Base-by-base conservation (phyloP, 2,113 vertebrate species). In the Fregata magnificens region DNA sequence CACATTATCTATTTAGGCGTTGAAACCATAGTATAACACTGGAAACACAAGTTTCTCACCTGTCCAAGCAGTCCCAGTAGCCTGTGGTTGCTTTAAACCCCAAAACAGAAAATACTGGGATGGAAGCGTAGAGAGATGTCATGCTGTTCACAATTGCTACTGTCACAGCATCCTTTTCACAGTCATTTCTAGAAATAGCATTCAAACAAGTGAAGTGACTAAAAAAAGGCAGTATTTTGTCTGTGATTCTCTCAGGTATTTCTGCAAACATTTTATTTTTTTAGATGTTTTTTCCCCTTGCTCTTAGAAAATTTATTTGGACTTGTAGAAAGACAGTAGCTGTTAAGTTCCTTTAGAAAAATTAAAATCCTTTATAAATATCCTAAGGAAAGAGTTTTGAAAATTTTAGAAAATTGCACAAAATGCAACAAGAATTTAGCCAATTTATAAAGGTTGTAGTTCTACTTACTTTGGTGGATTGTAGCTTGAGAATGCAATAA, bases 401-500 rank as follows among this genome's bases (percentile, higher is more conserved):
- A 80, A 65, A 45, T 28, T 19, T 40, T 18, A 92, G 58, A 55
- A 77, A 63, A 45, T 11, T 26, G 8, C 42, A 34, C 14, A 21
- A 72, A 91, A n/a, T 63, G 13, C 72, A 66, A 22, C 29, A 91
- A 83, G 40, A 62, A 32, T 78, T 61, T 38, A 89, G 24, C 18
- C 25, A 61, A 20, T 28, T 55, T 53, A 3, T 67, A 47, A 58
- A 77, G 34, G 7, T 16, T 73, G 16, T 34, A 18, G 9, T 84
- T 88, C 15, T 73, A 59, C 98, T 97, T 97, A 99, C 99, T 97
- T 98, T 89, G 98, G 95, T 8, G 96, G 84, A n/a, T 99, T 99
- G 86, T 99, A 99, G 97, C 99, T 99, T 36, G 99, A 98, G 10
- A 99, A 99, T 3, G 99, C 98, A 40, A 99, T 99, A 67, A 99